Percentiles rank a stretch among this genome's conserved stretches.
These are phyloP conservation scores for Drosophila maculinotata DNA, from an alignment of 2,888 invertebrate species.

Conservation along the genomic window DNA sequence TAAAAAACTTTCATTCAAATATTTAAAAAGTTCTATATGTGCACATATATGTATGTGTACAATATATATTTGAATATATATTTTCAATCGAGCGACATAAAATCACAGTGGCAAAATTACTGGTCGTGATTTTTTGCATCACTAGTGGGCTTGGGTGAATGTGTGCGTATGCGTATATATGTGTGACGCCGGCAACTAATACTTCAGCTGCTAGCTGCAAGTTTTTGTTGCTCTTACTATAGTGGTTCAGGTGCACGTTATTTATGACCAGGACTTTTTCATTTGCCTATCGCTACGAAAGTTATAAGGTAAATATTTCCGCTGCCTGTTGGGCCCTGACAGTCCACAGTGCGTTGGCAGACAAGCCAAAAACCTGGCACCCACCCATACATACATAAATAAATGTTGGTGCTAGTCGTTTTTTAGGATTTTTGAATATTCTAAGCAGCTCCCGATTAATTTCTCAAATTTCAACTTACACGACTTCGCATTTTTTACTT, in stretches of 20 bases:
- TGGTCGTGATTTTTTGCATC: constrained; percentile 5
- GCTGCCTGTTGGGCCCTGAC: constrained; percentile 19
- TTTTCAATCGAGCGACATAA: neutral
- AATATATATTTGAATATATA: no score
- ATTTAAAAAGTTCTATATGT: no score
- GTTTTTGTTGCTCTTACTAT: constrained; percentile 17
- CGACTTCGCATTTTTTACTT: no score
- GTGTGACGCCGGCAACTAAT: constrained; percentile 9
- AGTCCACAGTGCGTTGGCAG: constrained; percentile 3
- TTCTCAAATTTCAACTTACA: neutral
- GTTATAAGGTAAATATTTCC: constrained; percentile 49
- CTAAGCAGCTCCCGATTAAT: neutral
- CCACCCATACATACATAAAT: neutral
- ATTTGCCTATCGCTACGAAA: constrained; percentile 53
- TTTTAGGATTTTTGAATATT: neutral
- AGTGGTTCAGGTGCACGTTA: constrained; percentile 46
- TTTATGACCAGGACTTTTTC: constrained; percentile 64
- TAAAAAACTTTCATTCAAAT: no score
- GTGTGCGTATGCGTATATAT: neutral
- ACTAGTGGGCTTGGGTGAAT: neutral
- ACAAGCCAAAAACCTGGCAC: constrained; percentile 11
- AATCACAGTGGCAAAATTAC: constrained; percentile 4
- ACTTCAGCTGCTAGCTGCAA: constrained; percentile 14
- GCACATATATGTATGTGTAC: no score
- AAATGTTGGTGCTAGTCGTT: neutral